Evolutionary conservation across 2,888 invertebrate genomes (phyloP), one percentile per base, ranked within the genome.

Genomic region (Drosophila differens): DNA sequence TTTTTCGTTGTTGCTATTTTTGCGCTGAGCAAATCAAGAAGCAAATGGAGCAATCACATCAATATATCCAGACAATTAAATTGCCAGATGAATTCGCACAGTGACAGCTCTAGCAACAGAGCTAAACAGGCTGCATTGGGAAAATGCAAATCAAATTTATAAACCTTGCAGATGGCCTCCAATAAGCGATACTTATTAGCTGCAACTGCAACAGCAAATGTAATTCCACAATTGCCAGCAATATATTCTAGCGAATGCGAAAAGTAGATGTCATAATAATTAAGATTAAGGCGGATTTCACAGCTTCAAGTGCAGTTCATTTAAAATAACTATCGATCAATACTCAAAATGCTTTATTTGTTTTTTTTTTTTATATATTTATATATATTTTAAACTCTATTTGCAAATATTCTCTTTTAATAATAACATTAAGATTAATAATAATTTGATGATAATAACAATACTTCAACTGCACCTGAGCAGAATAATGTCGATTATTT

Each of bases 141-240:
- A 60, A 65, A 80, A 81, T 71, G 69, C 70, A 80, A 57, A 66
- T 68, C 59, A 74, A 72, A 64, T 79, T 78, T 67, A 73, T 72
- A 41, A 49, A 55, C 47, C 32, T 33, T 63, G 55, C 49, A 64
- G 65, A 57, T 39, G 63, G 63, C 76, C n/a, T 12, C 25, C 25
- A 52, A 33, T 37, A 52, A 25, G 16, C 4, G 28, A 28, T 35
- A 39, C 52, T 39, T 54, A 69, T 67, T 32, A 67, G 16, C 37
- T 58, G 47, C 22, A 22, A 22, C 47, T 22, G 22, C 47, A 47
- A 22, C 16, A 9, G 9, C 16, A 47, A 25, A 2, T 16, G 25
- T 25, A 47, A 47, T 25, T 47, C 22, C 16, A 16, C n/a, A 44
- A n/a, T 25, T 16, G 3, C 22, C n/a, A n/a, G 39, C 39, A 19